Conservation (phyloP, 92 coral and sea anemone species). For the Phenganax stokvisi region DNA sequence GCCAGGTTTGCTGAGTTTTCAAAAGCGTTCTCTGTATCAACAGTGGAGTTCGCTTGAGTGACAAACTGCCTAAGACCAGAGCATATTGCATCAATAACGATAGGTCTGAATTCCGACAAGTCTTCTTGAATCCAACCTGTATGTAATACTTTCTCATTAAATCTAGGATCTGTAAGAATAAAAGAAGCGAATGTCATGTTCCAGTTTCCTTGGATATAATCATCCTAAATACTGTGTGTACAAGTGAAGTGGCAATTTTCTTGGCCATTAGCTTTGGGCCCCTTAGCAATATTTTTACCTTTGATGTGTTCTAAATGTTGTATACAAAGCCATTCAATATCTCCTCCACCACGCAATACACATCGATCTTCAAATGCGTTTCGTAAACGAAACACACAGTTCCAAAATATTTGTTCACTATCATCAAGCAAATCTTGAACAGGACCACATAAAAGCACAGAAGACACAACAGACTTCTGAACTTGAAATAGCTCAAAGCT, state of each 20-base stretch:
- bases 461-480: conserved; percentile 45
- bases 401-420: conserved; percentile 73
- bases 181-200: background rate
- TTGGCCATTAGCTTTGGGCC: no score
- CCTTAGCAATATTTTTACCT: background rate
- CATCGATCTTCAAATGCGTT: conserved; percentile 57
- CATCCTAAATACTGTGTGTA: no score
- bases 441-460: conserved; percentile 69
- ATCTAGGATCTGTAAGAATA: conserved; percentile 46
- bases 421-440: conserved; percentile 60
- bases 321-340: conserved; percentile 61
- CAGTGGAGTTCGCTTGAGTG: conserved; percentile 50
- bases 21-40: background rate
- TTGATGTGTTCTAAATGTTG: conserved; percentile 33
- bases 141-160: conserved; percentile 8
- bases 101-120: conserved; percentile 49
- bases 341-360: conserved; percentile 85
- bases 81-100: conserved; percentile 61
- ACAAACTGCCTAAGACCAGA: conserved; percentile 63
- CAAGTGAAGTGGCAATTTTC: no score
- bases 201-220: no score
- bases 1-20: background rate
- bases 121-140: conserved; percentile 16
- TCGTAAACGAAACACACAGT: conserved; percentile 57
- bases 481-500: conserved; percentile 30